Evolutionary conservation across 2,113 vertebrate genomes (phyloP).

Genomic region (Poeciliopsis retropinna): DNA sequence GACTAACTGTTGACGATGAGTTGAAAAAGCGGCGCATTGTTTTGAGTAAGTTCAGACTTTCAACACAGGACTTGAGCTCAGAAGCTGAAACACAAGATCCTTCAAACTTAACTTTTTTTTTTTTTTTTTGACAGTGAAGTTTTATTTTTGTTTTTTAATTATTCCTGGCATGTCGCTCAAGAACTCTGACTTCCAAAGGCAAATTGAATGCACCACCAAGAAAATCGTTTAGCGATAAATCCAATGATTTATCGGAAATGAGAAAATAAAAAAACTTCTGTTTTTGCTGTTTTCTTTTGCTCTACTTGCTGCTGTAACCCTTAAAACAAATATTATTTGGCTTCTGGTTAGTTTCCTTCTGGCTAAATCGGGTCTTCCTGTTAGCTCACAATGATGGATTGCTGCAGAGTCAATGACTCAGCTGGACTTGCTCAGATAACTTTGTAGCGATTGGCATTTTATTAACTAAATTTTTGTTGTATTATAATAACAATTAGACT

Average conservation of each 20-base stretch:
- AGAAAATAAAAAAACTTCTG: not conserved
- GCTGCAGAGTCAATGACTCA: not conserved
- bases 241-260: not conserved
- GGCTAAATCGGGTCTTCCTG: not conserved
- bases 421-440: slow-evolving; percentile 6
- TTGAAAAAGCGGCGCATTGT: not conserved
- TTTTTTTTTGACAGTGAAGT: not conserved
- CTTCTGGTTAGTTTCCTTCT: not conserved
- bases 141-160: not conserved
- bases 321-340: not conserved
- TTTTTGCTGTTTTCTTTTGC: not conserved
- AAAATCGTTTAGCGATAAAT: not conserved
- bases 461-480: too few relatives aligned
- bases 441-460: too few relatives aligned
- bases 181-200: not conserved
- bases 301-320: too few relatives aligned
- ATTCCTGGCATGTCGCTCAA: not conserved
- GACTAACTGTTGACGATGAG: not conserved
- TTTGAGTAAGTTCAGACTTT: not conserved
- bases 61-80: not conserved
- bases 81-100: not conserved
- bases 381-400: not conserved
- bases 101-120: not conserved
- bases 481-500: too few relatives aligned
- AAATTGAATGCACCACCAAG: not conserved